Evolutionary conservation across 2,797 vertebrate genomes (phyloP).

Genomic region (Graptemys geographica): DNA sequence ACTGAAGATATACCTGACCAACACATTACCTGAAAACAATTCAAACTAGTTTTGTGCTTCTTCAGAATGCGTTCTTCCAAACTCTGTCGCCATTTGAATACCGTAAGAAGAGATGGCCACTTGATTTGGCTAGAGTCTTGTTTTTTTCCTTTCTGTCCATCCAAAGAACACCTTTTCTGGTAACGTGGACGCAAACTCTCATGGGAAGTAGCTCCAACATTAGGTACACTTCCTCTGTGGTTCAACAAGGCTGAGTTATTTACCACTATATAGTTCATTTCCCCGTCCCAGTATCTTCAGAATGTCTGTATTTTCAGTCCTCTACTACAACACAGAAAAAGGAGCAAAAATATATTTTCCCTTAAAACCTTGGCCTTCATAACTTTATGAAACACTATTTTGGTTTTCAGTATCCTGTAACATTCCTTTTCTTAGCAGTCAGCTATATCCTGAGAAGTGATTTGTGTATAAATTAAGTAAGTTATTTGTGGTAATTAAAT

Average conservation of each 20-base stretch:
- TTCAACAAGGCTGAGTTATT: slow-evolving; percentile 65
- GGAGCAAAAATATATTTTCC: neutral
- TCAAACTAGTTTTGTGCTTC: slow-evolving; percentile 64
- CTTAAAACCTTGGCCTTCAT: neutral
- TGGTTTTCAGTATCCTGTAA: neutral
- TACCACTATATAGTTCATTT: slow-evolving; percentile 77
- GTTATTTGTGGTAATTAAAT: neutral
- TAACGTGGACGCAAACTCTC: slow-evolving; percentile 40
- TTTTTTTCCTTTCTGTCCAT: slow-evolving; percentile 68
- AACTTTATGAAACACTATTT: neutral
- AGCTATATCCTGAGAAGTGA: neutral
- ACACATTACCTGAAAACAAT: slow-evolving; percentile 78
- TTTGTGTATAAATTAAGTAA: neutral
- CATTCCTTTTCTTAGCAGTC: neutral
- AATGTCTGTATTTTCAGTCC: neutral
- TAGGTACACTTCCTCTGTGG: slow-evolving; percentile 80
- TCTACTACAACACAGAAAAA: neutral
- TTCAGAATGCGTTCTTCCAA: slow-evolving; percentile 80
- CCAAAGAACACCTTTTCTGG: slow-evolving; percentile 78
- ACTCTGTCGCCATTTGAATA: slow-evolving; percentile 82
- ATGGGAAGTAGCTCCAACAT: slow-evolving; percentile 59
- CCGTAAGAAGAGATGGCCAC: slow-evolving; percentile 79
- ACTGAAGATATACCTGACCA: slow-evolving; percentile 10
- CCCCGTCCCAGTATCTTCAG: neutral
- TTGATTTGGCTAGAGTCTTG: slow-evolving; percentile 74